Percentiles rank a stretch among this genome's conserved stretches.
Evolutionary conservation across 2,797 vertebrate species (phyloP).

Genomic region (Pelodytes ibericus): DNA sequence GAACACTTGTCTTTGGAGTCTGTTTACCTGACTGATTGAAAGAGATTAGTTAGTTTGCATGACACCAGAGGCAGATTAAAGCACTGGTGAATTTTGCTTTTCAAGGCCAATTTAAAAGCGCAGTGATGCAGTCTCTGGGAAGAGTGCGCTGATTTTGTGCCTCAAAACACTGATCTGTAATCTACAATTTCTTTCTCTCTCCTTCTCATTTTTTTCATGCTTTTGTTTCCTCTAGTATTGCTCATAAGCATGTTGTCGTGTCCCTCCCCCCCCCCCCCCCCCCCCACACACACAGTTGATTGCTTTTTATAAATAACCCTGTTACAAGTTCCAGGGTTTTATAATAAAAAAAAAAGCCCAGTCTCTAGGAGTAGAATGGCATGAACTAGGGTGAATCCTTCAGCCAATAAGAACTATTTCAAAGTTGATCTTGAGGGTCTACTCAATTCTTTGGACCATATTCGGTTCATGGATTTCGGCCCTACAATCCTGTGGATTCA

Average conservation of each 20-base stretch:
- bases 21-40: not conserved
- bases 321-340: too few relatives aligned
- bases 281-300: too few relatives aligned
- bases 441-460: too few relatives aligned
- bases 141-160: slow-evolving; percentile 11
- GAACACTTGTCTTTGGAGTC: not conserved
- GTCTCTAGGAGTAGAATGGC: too few relatives aligned
- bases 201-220: not conserved
- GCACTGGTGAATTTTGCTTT: slow-evolving; percentile 1
- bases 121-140: not conserved
- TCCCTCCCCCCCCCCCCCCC: not conserved
- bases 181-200: not conserved
- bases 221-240: slow-evolving; percentile 5
- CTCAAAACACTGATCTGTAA: not conserved
- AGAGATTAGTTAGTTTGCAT: slow-evolving; percentile 10
- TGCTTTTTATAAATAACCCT: slow-evolving; percentile 12
- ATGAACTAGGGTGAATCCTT: not conserved
- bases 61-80: slow-evolving; percentile 8
- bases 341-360: too few relatives aligned
- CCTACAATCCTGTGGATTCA: too few relatives aligned
- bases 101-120: slow-evolving; percentile 2
- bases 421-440: slow-evolving; percentile 10
- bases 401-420: slow-evolving; percentile 16
- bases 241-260: not conserved
- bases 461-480: too few relatives aligned